Base-by-base conservation (phyloP, 2,797 vertebrate genomes). In the Cephalopachus bancanus region DNA sequence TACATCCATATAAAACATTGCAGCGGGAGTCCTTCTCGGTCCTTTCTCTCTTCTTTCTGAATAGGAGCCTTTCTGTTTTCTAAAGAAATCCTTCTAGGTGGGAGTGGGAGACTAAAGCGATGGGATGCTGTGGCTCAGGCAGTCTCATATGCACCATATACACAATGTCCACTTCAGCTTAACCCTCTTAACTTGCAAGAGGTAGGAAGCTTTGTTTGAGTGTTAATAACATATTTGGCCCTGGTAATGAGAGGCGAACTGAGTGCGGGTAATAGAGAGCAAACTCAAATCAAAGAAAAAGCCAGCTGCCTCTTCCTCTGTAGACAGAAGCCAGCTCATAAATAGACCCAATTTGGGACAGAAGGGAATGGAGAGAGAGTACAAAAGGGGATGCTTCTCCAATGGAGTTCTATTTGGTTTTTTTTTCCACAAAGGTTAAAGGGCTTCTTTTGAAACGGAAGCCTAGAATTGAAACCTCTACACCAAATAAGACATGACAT, bases 361-460 rank as follows among this genome's bases (percentile, higher is more conserved):
- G 60, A 44, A 62, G 7, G 59, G 44, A 89, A 65, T 4, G 1
- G n/a, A 37, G 62, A 85, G 64, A 71, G 57, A 67, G 71, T 75
- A 89, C 65, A 94, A 92, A 89, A 85, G 59, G 24, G 59, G 55
- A 79, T 9, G 7, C n/a, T 10, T 83, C 64, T 87, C 80, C 28
- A 33, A 3, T 49, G 75, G 30, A 80, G 26, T 75, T 92, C 69
- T 74, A 57, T 83, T 83, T 96, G 19, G 76, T 84, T 9, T 57
- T n/a, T 87, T 84, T 87, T 95, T 84, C 37, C 37, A 91, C 30
- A 95, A 96, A 95, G 67, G n/a, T 89, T 95, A 83, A 96, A 81
- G 28, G 26, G 59, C 26, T 90, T 98, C 89, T 94, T 96, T 91
- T 96, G 83, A 96, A 94, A 97, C 16, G 15, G 19, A 10, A 83